These are phyloP conservation scores for Sebastes diploproa DNA, from an alignment of 2,797 vertebrate species.

Conservation along the genomic window DNA sequence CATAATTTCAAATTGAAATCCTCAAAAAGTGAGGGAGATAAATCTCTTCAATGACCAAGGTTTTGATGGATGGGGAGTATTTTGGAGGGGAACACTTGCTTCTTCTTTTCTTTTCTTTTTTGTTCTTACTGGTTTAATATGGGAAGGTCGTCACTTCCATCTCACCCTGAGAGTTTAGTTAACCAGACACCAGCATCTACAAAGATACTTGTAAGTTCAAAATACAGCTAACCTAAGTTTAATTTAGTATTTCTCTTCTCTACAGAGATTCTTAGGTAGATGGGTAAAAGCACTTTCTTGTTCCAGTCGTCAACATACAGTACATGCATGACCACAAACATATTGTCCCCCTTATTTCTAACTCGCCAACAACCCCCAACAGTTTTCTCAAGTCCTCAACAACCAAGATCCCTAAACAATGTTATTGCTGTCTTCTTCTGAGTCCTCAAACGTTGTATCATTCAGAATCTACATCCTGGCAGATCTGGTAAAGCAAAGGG, in stretches of 20 bases:
- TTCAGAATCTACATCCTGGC: slow-evolving; percentile 62
- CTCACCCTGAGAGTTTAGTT: slow-evolving; percentile 77
- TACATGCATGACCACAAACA: slow-evolving; percentile 43
- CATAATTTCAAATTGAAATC: slow-evolving; percentile 84
- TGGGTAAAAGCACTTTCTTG: slow-evolving; percentile 39
- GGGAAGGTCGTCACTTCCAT: slow-evolving; percentile 48
- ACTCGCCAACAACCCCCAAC: slow-evolving; percentile 16
- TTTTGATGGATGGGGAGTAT: slow-evolving; percentile 19
- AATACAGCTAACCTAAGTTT: slow-evolving; percentile 24
- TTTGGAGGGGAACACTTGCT: slow-evolving; percentile 22
- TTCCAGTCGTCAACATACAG: slow-evolving; percentile 51
- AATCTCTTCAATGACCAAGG: slow-evolving; percentile 55
- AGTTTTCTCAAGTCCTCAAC: slow-evolving; percentile 32
- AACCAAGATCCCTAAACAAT: slow-evolving; percentile 40
- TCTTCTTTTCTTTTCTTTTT: not conserved
- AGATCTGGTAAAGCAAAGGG: slow-evolving; percentile 73
- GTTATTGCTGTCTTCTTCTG: slow-evolving; percentile 52
- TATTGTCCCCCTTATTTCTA: slow-evolving; percentile 68
- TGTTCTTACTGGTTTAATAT: slow-evolving; percentile 46
- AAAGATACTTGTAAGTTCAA: slow-evolving; percentile 24
- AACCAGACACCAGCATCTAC: slow-evolving; percentile 47
- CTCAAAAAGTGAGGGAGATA: slow-evolving; percentile 66
- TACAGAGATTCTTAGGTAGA: slow-evolving; percentile 46
- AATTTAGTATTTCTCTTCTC: slow-evolving; percentile 35
- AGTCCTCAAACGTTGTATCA: slow-evolving; percentile 54